Base-by-base conservation (phyloP, 2,797 vertebrate species). In the Gambelia wislizenii region DNA sequence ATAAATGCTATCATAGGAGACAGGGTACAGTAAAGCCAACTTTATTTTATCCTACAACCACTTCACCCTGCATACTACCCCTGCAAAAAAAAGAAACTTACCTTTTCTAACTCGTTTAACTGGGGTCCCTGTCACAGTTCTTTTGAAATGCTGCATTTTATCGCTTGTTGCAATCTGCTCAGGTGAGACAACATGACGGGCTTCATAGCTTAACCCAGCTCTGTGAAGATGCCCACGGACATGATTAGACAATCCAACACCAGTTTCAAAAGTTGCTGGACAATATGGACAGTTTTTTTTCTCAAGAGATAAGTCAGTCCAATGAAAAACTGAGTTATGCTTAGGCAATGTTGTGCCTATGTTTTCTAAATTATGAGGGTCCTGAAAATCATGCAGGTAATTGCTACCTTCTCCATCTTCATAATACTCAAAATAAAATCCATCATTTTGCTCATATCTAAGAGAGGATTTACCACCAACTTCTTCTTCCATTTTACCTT, bases 161-260 rank as follows among this genome's bases (percentile, higher is more conserved):
- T 99, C 98, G 93, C 98, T 98, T 94, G 98, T 98, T 91, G 98
- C 98, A 96, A 98, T 98, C 91, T 99, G 98, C 92, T 99, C 98
- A 88, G 98, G 98, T 92, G 99, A 97, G 81, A 98, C 98, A 94
- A 98, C 98, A 79, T 99, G 98, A 39, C 98, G 98, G 80, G 98
- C 98, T 93, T 98, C 98, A 54, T 99, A 99, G 94, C 98, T 98
- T 91, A 99, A 95, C 90, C 99, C 98, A 75, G 98, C 98, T 96
- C 99, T 97, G 94, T 99, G 98, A 95, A 99, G 98, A 97, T 99
- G 99, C 89, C 99, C 98, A 94, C 99, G 97, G 85, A 99, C 97
- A 64, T 99, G 99, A 97, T 99, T 99, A 93, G 99, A 99, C 94
- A 99, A 97, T 83, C 98, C 98, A 94, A 99, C 98, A 93, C 99